Evolutionary conservation across 2,888 invertebrate species (phyloP), one percentile per base, ranked within the genome.

Genomic region (Campoplex nolae): DNA sequence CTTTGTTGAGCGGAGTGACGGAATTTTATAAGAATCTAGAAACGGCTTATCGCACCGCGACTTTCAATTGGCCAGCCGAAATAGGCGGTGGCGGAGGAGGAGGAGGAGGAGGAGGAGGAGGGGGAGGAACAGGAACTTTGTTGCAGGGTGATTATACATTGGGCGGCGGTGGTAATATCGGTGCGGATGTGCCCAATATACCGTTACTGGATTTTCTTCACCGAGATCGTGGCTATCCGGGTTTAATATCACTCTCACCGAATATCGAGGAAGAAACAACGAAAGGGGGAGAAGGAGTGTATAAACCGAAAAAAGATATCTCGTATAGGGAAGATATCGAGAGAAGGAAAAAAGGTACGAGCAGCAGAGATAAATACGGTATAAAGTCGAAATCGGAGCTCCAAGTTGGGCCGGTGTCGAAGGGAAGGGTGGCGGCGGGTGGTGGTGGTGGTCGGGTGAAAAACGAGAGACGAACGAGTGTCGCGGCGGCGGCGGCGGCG

Each of bases 11-110:
- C 23, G 87, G 87, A 9, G 82, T 85, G 8, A 85, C 54, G 11
- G 87, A 87, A 35, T 83, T 85, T 58, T 87, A 87, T 83, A 87
- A 85, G 48, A 79, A 85, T 80, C 76, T 87, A 0, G 78, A 87
- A 71, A 82, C 78, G 23, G 87, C 82, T 28, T 87, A 71, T 71
- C 70, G 82, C 23, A 67, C 78, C 6, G 75, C 71, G 2, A 23
- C 62, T n/a, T 73, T 73, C 32, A 45, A 48, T 16, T 74, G 32
- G 23, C 56, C 42, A 11, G 11, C 32, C 16, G 80, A 84, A 73
- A 76, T 28, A 28, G 38, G 74, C 2, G 54, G 0, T 18, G 16
- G 2, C 7, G 54, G n/a, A n/a, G 54, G 54, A 4, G 51, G 9
- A 58, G 38, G 38, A 38, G 56, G 11, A 28, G 56, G 56, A 9